phyloP scores from a whole-genome alignment of 2,888 invertebrate species.

The Drosophila rellima region DNA sequence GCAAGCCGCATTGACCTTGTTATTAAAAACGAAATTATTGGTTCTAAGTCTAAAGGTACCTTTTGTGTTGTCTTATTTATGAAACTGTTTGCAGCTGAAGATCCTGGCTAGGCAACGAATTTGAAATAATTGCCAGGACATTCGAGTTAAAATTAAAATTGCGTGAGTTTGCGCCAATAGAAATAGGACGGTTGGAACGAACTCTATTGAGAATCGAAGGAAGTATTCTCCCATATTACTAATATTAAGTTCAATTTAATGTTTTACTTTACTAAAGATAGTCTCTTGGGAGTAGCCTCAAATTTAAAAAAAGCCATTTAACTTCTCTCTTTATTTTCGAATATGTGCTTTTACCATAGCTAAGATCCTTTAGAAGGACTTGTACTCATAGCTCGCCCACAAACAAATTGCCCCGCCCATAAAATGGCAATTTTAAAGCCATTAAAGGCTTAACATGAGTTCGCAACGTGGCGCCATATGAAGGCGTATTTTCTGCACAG shows the following conservation, averaged over 20 bases:
- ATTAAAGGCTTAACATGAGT: slow-evolving; percentile 64
- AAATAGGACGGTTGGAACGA: background rate
- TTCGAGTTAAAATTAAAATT: slow-evolving; percentile 31
- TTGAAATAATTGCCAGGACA: slow-evolving; percentile 30
- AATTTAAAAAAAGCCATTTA: background rate
- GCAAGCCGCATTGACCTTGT: slow-evolving; percentile 47
- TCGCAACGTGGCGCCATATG: slow-evolving; percentile 38
- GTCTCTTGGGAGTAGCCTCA: too few relatives aligned
- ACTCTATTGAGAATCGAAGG: too few relatives aligned
- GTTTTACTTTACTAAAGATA: too few relatives aligned
- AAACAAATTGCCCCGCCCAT: background rate
- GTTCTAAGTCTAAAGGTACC: slow-evolving; percentile 22
- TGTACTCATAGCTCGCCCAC: background rate
- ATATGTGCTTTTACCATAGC: background rate
- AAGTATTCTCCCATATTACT: too few relatives aligned
- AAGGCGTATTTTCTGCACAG: slow-evolving; percentile 17
- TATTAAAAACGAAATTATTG: slow-evolving; percentile 72
- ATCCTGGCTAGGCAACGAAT: slow-evolving; percentile 33
- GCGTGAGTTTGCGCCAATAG: background rate
- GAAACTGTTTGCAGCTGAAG: slow-evolving; percentile 60
- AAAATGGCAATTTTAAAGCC: slow-evolving; percentile 58
- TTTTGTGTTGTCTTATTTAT: slow-evolving; percentile 62
- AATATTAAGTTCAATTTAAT: too few relatives aligned
- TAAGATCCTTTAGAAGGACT: background rate
- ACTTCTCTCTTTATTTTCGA: background rate